These are phyloP conservation scores for Kryphioiulus occultus DNA, from an alignment of 2,888 invertebrate species.

Conservation along the genomic window DNA sequence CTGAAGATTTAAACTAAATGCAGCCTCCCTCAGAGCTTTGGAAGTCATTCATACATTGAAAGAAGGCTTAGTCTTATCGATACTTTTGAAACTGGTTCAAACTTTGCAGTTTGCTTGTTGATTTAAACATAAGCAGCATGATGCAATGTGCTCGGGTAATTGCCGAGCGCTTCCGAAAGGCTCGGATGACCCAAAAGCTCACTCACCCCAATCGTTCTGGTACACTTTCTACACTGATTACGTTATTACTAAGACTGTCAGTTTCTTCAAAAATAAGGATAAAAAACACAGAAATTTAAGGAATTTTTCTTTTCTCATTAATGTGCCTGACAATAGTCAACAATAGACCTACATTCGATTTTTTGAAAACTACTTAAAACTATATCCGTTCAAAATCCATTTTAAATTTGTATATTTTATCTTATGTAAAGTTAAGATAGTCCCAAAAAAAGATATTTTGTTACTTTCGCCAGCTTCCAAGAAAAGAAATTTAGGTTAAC, in stretches of 20 bases:
- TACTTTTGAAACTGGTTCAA: background rate
- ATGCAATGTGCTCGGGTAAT: conserved; percentile 32
- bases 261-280: background rate
- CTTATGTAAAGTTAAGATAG: no score
- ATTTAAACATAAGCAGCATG: conserved; percentile 24
- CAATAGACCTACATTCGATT: background rate
- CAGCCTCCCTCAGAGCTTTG: background rate
- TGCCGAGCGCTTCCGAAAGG: background rate
- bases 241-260: conserved; percentile 14
- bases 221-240: conserved; percentile 36
- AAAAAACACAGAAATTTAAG: background rate
- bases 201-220: conserved; percentile 40
- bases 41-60: background rate
- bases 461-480: background rate
- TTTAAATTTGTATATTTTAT: background rate
- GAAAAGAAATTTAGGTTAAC: background rate
- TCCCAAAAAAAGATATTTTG: background rate
- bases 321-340: background rate
- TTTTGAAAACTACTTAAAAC: background rate
- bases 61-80: background rate
- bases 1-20: background rate
- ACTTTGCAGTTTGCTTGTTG: background rate
- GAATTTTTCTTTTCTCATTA: background rate
- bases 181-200: conserved; percentile 30
- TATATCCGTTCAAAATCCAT: background rate